These are phyloP conservation scores for Boulengeromyrus knoepffleri DNA, from an alignment of 2,113 vertebrate genomes.

Conservation along the genomic window DNA sequence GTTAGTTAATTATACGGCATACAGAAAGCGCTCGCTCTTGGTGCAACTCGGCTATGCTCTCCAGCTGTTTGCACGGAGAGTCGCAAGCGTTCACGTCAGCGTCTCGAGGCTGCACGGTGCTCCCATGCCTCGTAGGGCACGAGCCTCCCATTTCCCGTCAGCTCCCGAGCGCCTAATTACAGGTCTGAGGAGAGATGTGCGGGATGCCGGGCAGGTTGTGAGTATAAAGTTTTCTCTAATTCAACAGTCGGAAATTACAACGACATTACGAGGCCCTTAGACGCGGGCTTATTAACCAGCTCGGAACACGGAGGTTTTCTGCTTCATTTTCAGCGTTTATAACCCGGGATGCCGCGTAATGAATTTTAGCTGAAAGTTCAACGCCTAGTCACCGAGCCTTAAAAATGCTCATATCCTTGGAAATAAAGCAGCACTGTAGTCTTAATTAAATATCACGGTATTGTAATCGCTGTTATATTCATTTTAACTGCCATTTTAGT, in stretches of 20 bases:
- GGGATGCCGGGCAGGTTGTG: neutral
- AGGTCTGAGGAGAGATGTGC: neutral
- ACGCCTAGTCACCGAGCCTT: neutral
- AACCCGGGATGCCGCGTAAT: constrained; percentile 10
- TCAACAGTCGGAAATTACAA: constrained; percentile 12
- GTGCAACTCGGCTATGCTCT: neutral
- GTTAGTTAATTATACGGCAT: neutral
- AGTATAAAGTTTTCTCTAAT: constrained; percentile 1
- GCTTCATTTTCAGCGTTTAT: constrained; percentile 16
- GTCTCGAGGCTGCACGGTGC: neutral
- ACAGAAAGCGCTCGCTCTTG: neutral
- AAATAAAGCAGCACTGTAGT: neutral
- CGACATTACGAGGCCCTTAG: constrained; percentile 2
- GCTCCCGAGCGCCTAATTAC: neutral
- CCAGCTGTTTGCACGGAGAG: neutral
- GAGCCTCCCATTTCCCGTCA: neutral
- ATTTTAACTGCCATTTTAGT: constrained; percentile 10
- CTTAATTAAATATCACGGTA: constrained; percentile 11
- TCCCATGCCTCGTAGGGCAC: neutral
- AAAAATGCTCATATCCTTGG: neutral
- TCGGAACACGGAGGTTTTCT: neutral
- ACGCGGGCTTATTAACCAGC: neutral
- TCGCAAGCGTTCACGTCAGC: neutral
- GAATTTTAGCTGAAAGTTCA: constrained; percentile 14
- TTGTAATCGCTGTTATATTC: constrained; percentile 1